These are phyloP conservation scores for Anseranas semipalmata DNA, from an alignment of 2,113 vertebrate species.

Conservation along the genomic window DNA sequence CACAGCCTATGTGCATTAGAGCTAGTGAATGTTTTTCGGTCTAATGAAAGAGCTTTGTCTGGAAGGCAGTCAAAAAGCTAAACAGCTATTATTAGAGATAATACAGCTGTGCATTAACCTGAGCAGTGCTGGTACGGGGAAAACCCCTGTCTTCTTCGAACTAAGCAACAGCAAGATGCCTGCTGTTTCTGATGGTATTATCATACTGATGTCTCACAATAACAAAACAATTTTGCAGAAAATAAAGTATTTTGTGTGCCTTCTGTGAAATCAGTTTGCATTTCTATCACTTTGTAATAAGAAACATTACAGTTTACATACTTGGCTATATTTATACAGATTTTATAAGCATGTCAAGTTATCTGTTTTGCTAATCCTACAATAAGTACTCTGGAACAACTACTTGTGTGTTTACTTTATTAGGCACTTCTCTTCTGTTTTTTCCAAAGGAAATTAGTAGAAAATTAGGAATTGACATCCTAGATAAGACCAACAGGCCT, in stretches of 20 bases:
- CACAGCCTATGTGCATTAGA: not conserved
- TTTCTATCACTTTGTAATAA: conserved; percentile 45
- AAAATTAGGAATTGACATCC: not conserved
- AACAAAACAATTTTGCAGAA: not conserved
- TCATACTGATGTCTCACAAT: not conserved
- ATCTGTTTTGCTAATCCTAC: not conserved
- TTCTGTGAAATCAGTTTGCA: conserved; percentile 38
- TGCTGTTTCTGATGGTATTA: not conserved
- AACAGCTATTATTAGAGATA: not conserved
- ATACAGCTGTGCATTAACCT: not conserved
- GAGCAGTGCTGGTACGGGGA: not conserved
- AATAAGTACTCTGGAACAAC: not conserved
- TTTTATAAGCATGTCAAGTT: conserved; percentile 25
- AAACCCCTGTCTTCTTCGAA: not conserved
- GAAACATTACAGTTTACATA: conserved; percentile 18
- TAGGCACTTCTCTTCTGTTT: not conserved
- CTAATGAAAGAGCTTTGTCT: not conserved
- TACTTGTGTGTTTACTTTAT: not conserved
- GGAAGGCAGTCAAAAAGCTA: not conserved
- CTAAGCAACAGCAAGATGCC: not conserved
- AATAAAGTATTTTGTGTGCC: not conserved
- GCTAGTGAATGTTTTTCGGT: not conserved
- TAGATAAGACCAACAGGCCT: not conserved
- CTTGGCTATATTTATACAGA: not conserved
- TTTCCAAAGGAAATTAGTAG: conserved; percentile 18